Evolutionary conservation across 2,797 vertebrate genomes (phyloP).

Genomic region (Ptychobarbus kaznakovi): DNA sequence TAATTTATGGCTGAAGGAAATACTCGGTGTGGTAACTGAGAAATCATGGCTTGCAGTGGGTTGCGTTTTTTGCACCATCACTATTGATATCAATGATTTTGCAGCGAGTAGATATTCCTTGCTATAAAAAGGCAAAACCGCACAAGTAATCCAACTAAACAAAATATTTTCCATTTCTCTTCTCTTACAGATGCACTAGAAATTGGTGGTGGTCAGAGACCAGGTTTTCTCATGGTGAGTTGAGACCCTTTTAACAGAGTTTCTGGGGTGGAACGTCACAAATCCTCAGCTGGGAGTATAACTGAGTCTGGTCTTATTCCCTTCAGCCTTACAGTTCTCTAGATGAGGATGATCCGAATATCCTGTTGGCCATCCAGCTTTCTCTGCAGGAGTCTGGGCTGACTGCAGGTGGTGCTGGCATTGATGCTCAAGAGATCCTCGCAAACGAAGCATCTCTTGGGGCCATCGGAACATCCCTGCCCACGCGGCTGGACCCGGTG

Average conservation of each 20-base stretch:
- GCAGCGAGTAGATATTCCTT: neutral
- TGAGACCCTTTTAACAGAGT: slow-evolving; percentile 62
- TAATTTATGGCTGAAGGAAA: neutral
- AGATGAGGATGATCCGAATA: slow-evolving; percentile 98
- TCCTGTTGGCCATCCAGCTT: slow-evolving; percentile 97
- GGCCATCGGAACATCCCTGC: slow-evolving; percentile 94
- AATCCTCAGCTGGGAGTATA: neutral
- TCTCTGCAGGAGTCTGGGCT: slow-evolving; percentile 95
- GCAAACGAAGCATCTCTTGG: slow-evolving; percentile 88
- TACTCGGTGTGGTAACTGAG: neutral
- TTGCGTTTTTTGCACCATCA: neutral
- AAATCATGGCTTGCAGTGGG: neutral
- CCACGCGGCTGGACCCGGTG: slow-evolving; percentile 87
- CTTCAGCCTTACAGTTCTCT: slow-evolving; percentile 88
- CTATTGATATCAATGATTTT: neutral
- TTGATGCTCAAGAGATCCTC: slow-evolving; percentile 82
- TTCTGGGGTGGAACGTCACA: neutral
- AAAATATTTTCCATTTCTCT: slow-evolving; percentile 21
- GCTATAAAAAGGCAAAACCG: neutral
- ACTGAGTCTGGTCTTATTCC: slow-evolving; percentile 21
- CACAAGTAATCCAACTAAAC: slow-evolving; percentile 28
- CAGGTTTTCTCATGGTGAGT: slow-evolving; percentile 89
- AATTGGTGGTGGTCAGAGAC: slow-evolving; percentile 82
- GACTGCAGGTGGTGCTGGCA: slow-evolving; percentile 71
- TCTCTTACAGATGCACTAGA: slow-evolving; percentile 84